Evolutionary conservation across 1,140 invertebrate species (phyloP).

Genomic region (Parasteatoda tepidariorum): DNA sequence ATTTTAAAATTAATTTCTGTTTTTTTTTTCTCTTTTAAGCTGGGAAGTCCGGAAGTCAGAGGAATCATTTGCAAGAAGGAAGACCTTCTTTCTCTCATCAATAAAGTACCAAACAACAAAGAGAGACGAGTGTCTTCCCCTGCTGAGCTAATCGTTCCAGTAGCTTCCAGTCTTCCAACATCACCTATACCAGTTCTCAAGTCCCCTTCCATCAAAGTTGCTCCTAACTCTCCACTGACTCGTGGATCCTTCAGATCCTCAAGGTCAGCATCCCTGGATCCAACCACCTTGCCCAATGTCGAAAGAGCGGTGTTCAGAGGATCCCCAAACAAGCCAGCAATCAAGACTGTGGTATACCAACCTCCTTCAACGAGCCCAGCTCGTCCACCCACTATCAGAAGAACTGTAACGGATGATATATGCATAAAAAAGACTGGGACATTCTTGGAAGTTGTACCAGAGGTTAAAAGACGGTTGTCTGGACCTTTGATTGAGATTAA

Average conservation of each 20-base stretch:
- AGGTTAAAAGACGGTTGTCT: conserved; percentile 40
- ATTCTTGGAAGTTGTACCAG: conserved; percentile 47
- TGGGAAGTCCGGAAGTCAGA: conserved; percentile 29
- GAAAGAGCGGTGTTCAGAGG: neutral
- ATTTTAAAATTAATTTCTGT: neutral
- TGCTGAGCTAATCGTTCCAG: conserved; percentile 37
- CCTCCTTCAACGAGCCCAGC: neutral
- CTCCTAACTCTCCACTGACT: conserved; percentile 18
- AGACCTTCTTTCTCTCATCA: conserved; percentile 39
- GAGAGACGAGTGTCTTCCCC: conserved; percentile 46
- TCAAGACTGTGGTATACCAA: conserved; percentile 2
- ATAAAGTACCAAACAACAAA: conserved; percentile 13
- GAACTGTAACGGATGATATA: conserved; percentile 34
- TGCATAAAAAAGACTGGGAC: conserved; percentile 40
- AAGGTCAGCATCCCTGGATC: conserved; percentile 21
- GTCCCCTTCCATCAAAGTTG: conserved; percentile 47
- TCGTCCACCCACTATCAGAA: neutral
- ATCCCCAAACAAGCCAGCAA: conserved; percentile 2
- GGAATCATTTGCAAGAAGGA: conserved; percentile 59
- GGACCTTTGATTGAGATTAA: conserved; percentile 46
- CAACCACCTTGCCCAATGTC: conserved; percentile 7
- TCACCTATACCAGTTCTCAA: conserved; percentile 43
- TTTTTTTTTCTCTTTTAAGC: conserved; percentile 9
- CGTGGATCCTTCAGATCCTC: conserved; percentile 15
- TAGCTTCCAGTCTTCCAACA: conserved; percentile 27